Base-by-base conservation (phyloP, 1,140 invertebrate genomes). In the Neuroterus valhalla region DNA sequence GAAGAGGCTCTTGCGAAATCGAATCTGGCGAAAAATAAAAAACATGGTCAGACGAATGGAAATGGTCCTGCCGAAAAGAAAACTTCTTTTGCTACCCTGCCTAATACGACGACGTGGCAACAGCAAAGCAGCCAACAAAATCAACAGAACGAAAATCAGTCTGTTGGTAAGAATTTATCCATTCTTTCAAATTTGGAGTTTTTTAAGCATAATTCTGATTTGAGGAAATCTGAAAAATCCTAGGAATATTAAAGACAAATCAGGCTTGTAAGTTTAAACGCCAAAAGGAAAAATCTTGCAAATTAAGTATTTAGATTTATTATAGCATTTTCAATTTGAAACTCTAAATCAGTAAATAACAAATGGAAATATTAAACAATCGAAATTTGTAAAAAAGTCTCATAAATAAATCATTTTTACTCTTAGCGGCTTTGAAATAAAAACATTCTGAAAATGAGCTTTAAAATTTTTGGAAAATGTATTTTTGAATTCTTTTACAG, bases 41-140 rank as follows among this genome's bases (percentile, higher is more conserved):
- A 90, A 77, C 81, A 86, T 70, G 84, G 82, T 43, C 86, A 90
- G 21, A 87, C 82, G 11, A 89, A 91, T 75, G 81, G 90, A 0
- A 91, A 91, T 62, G 90, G 90, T 10, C 82, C 85, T 42, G 75
- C 83, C 0, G 93, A 93, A 48, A 94, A 94, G 85, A 95, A 93
- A 79, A 93, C 93, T 23, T 92, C 91, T 2, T 94, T 94, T 86
- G 93, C 93, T 3, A 90, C 94, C 14, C 87, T 96, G 45, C 91
- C 93, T 3, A 96, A 94, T 85, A 96, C 95, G 1, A 97, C 96
- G 14, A 97, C 96, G n/a, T 97, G 96, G 96, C 95, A 96, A 81
- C 94, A 96, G 82, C 95, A 95, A 81, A 89, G 87, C 11, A 88
- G 75, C 45, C 89, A 89, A 52, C 88, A 90, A n/a, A 88, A 70